Conservation (phyloP, 2,113 vertebrate species). For the Varanus salvator region DNA sequence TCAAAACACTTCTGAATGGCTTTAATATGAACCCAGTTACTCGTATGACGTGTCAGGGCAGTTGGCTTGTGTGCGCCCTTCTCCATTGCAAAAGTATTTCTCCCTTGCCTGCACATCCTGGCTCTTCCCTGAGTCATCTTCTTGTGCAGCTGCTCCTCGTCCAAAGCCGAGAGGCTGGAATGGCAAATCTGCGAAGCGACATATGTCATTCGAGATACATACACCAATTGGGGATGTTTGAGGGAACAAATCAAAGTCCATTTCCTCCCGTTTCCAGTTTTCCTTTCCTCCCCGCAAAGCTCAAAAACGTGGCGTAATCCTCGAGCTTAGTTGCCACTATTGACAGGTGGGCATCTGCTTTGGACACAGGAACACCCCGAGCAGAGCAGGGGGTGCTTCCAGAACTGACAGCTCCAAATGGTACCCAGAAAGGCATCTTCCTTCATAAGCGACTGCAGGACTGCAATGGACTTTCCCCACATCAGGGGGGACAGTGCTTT, state of each 20-base stretch:
- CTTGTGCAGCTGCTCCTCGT: constrained; percentile 59
- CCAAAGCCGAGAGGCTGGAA: constrained; percentile 54
- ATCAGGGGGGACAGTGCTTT: neutral
- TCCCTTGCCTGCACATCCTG: constrained; percentile 58
- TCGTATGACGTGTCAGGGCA: constrained; percentile 47
- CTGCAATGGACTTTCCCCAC: neutral
- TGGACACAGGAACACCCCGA: neutral
- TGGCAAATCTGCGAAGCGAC: constrained; percentile 51
- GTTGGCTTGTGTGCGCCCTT: constrained; percentile 1
- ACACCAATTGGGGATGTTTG: neutral
- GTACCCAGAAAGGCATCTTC: neutral
- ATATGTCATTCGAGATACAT: constrained; percentile 45
- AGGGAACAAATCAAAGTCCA: neutral
- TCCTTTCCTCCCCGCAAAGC: neutral
- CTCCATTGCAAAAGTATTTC: constrained; percentile 49
- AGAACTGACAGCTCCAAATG: neutral
- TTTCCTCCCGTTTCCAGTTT: neutral
- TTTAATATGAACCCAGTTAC: constrained; percentile 57
- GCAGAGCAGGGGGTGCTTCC: neutral
- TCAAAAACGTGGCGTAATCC: neutral
- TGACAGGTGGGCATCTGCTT: neutral
- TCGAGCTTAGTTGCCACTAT: neutral
- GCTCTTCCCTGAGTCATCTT: constrained; percentile 78
- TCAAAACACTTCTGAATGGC: constrained; percentile 63
- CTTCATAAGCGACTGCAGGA: neutral